Evolutionary conservation across 1,140 invertebrate species (phyloP), one percentile per base, ranked within the genome.

Genomic region (Papilio helenus): DNA sequence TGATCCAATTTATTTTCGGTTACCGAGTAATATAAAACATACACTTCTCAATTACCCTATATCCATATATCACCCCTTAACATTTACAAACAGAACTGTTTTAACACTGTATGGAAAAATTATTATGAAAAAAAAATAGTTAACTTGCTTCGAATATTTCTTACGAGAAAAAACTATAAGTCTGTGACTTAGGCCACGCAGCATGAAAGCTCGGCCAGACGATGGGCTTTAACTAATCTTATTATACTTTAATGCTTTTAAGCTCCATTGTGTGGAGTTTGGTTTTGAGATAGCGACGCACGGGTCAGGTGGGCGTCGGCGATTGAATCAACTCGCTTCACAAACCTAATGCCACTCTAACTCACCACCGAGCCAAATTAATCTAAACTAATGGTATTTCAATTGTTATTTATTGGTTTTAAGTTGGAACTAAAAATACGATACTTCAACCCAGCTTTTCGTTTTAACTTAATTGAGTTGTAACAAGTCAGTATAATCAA

Each of bases 161-260:
- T 29, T 29, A 29, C 26, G 12, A 29, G 26, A n/a, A 46, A 14
- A 26, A n/a, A 20, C 18, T 23, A 10, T 72, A 42, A 79, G 5
- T 29, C 73, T 71, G 29, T 82, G 10, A 55, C 82, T 84, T 82
- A 49, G 16, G 61, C 72, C 80, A 73, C 39, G 23, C 71, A 8
- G 71, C 34, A 76, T 79, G 68, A 73, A 81, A 81, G 80, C 79
- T 79, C 68, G 83, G 80, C 83, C 82, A 87, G 84, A 87, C 87
- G 84, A 84, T 85, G 80, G 82, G 85, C 84, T 88, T 86, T 86
- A 86, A 85, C 85, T 89, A 88, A 89, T 89, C 88, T 88, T 86
- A 88, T 89, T 89, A 88, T 83, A 83, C 80, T 85, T 82, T 79
- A 85, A 80, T 84, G 83, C 87, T 83, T 84, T 87, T 87, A 84